These are phyloP conservation scores for Parazoanthus atlanticus DNA, from an alignment of 92 coral and sea anemone species.

Conservation along the genomic window DNA sequence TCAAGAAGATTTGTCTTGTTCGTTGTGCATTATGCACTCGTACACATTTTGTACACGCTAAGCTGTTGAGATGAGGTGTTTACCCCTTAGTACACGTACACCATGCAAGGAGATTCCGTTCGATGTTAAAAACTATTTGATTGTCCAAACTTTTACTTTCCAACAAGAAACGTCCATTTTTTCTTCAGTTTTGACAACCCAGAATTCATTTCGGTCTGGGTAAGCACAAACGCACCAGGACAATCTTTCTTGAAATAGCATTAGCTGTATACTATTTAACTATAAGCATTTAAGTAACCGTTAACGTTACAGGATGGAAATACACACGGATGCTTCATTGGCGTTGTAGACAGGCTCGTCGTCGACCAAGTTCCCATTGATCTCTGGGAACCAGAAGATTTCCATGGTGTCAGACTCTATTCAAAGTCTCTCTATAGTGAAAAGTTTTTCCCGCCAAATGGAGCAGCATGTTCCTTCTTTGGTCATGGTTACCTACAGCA, in stretches of 20 bases:
- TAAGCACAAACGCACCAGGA: neutral
- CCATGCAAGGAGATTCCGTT: too few species aligned
- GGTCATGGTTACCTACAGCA: constrained; percentile 70
- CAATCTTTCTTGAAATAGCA: too few species aligned
- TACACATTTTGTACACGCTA: too few species aligned
- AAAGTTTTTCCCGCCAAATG: constrained; percentile 51
- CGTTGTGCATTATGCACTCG: too few species aligned
- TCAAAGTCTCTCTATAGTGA: constrained; percentile 43
- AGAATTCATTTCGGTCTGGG: neutral
- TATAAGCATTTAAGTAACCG: neutral
- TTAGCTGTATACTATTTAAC: too few species aligned
- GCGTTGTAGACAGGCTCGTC: constrained; percentile 58
- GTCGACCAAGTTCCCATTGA: constrained; percentile 49
- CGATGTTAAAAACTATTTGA: neutral
- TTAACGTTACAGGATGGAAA: neutral
- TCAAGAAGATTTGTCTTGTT: too few species aligned
- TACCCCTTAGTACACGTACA: too few species aligned
- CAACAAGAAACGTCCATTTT: neutral
- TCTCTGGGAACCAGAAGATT: constrained; percentile 63
- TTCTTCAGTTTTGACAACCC: too few species aligned
- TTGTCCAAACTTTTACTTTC: neutral
- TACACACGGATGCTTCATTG: constrained; percentile 48
- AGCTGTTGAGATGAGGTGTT: too few species aligned
- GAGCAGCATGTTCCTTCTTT: constrained; percentile 67
- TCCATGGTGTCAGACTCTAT: constrained; percentile 45